Evolutionary conservation across 2,113 vertebrate genomes (phyloP).

Genomic region (Lophochroa leadbeateri): DNA sequence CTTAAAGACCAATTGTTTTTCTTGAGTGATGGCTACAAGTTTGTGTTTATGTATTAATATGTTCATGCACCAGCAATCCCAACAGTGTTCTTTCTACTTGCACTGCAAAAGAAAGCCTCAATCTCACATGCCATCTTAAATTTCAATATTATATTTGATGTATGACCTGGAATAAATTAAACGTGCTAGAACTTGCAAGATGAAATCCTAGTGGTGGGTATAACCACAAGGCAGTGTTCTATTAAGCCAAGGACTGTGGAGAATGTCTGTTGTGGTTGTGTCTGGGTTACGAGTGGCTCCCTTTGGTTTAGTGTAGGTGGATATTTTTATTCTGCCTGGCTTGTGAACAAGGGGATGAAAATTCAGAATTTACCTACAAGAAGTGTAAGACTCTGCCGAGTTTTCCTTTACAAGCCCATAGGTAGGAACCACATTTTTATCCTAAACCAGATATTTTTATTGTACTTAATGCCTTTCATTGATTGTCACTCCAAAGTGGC

Average conservation of each 20-base stretch:
- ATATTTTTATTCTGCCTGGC: slow-evolving; percentile 61
- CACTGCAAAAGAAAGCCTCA: slow-evolving; percentile 1
- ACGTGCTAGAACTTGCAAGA: slow-evolving; percentile 55
- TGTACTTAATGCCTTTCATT: slow-evolving; percentile 17
- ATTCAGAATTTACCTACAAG: slow-evolving; percentile 52
- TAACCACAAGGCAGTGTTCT: slow-evolving; percentile 68
- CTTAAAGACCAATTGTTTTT: slow-evolving; percentile 61
- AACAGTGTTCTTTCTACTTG: not conserved
- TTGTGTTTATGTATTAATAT: slow-evolving; percentile 44
- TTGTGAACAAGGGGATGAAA: slow-evolving; percentile 51
- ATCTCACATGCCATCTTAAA: slow-evolving; percentile 53
- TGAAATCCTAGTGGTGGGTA: slow-evolving; percentile 58
- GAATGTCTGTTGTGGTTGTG: slow-evolving; percentile 69
- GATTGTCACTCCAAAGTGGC: not conserved
- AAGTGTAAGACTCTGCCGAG: not conserved
- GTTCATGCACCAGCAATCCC: not conserved
- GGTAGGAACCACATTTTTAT: slow-evolving; percentile 43
- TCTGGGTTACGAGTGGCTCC: slow-evolving; percentile 58
- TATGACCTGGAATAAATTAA: slow-evolving; percentile 61
- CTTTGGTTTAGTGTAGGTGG: slow-evolving; percentile 63
- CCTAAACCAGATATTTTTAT: not conserved
- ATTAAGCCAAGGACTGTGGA: slow-evolving; percentile 48
- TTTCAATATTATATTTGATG: slow-evolving; percentile 57
- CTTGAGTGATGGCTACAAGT: slow-evolving; percentile 40
- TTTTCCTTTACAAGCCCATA: slow-evolving; percentile 20